Evolutionary conservation across 2,113 vertebrate species (phyloP).

Genomic region (Corydoras maculifer): DNA sequence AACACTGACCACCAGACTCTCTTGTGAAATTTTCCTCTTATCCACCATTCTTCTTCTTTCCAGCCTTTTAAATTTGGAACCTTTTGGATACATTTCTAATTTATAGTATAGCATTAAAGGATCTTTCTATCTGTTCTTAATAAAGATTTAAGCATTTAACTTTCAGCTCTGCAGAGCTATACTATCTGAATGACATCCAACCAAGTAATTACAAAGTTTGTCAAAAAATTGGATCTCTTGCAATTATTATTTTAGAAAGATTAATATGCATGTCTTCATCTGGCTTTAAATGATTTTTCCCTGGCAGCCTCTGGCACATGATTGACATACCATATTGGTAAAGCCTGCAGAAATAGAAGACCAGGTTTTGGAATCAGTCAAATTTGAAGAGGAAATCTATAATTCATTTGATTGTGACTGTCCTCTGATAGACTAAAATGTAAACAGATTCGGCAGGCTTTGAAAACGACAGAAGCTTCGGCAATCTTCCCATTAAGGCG

Average conservation of each 20-base stretch:
- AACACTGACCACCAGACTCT: conserved; percentile 17
- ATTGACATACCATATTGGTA: conserved; percentile 23
- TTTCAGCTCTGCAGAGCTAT: background rate
- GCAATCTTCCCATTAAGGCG: no score
- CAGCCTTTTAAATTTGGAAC: background rate
- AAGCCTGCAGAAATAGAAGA: conserved; percentile 16
- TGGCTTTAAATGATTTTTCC: conserved; percentile 8
- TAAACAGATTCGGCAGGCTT: conserved; percentile 21
- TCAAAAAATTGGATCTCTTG: conserved; percentile 1
- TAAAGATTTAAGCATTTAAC: no score
- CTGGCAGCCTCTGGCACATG: conserved; percentile 20
- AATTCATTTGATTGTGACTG: conserved; percentile 25
- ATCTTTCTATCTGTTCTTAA: no score
- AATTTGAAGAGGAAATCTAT: conserved; percentile 10
- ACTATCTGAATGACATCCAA: background rate
- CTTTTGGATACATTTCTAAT: conserved; percentile 2
- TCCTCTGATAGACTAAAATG: conserved; percentile 16
- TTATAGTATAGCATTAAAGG: background rate
- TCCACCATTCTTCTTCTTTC: background rate
- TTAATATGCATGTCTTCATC: conserved; percentile 9
- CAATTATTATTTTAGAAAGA: conserved; percentile 36
- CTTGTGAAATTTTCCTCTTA: background rate
- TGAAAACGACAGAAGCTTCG: conserved; percentile 6
- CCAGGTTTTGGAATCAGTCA: conserved; percentile 15
- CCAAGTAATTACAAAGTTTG: background rate